phyloP scores from a whole-genome alignment of 2,888 invertebrate species.

The Lithosia quadra region DNA sequence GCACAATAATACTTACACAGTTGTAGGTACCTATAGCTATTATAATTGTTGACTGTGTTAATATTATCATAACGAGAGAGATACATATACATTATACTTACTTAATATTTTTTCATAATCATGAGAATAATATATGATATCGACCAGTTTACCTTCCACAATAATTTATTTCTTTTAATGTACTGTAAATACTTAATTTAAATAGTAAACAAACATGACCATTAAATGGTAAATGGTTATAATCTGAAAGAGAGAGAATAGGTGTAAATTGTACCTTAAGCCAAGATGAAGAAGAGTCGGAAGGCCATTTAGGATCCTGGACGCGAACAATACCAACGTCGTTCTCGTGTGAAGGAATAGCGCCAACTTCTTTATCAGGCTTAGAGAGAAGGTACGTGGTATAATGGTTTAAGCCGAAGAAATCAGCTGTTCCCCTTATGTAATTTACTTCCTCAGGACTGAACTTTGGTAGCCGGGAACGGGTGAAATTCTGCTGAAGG shows the following conservation, averaged over 20 bases:
- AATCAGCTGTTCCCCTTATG: constrained; percentile 81
- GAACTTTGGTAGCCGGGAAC: constrained; percentile 87
- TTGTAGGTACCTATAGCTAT: no score
- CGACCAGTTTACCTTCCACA: no score
- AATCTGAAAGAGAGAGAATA: neutral
- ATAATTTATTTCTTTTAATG: no score
- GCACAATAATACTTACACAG: no score
- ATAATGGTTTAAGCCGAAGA: constrained; percentile 84
- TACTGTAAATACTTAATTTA: no score
- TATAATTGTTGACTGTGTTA: no score
- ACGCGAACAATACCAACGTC: constrained; percentile 87
- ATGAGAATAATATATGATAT: no score
- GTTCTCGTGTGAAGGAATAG: constrained; percentile 87
- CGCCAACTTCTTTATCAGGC: constrained; percentile 77
- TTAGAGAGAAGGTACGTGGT: constrained; percentile 80
- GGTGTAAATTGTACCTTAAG: constrained; percentile 77
- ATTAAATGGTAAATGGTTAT: no score
- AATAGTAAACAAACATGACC: no score
- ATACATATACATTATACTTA: no score
- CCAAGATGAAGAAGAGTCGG: constrained; percentile 87
- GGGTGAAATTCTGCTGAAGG: constrained; percentile 81
- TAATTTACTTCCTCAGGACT: constrained; percentile 80
- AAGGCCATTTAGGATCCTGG: constrained; percentile 88
- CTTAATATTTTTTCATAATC: no score
- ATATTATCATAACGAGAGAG: no score